phyloP scores from a whole-genome alignment of 1,140 invertebrate species.

The Reticulitermes speratus region DNA sequence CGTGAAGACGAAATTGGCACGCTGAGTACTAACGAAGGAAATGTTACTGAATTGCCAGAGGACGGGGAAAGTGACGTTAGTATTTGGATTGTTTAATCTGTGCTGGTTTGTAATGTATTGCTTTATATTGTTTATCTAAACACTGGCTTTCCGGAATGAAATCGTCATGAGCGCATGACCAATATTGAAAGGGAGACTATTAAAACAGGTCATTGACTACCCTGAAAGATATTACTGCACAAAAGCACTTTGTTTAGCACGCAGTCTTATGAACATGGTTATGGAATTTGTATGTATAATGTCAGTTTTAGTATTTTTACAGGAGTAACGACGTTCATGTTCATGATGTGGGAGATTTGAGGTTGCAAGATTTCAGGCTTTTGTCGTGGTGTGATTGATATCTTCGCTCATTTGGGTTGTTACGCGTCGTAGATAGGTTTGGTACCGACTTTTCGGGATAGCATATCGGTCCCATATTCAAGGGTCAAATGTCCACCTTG shows the following conservation, averaged over 20 bases:
- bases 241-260: neutral
- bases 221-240: neutral
- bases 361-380: too few relatives aligned
- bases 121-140: neutral
- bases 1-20: neutral
- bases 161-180: neutral
- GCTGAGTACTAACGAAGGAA: neutral
- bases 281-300: too few relatives aligned
- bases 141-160: neutral
- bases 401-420: too few relatives aligned
- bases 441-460: too few relatives aligned
- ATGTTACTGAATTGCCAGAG: neutral
- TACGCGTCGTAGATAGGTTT: too few relatives aligned
- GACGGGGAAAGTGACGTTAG: neutral
- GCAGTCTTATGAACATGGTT: too few relatives aligned
- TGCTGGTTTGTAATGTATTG: neutral
- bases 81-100: neutral
- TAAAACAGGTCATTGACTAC: neutral
- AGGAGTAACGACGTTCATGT: too few relatives aligned
- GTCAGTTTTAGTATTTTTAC: too few relatives aligned
- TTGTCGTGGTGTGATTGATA: too few relatives aligned
- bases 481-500: too few relatives aligned
- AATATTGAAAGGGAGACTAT: neutral
- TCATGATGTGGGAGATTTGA: too few relatives aligned
- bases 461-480: too few relatives aligned